Percentiles rank a stretch among this genome's conserved stretches.
Conservation (phyloP, 2,888 invertebrate species). For the Cryptocheilus praepositus region DNA sequence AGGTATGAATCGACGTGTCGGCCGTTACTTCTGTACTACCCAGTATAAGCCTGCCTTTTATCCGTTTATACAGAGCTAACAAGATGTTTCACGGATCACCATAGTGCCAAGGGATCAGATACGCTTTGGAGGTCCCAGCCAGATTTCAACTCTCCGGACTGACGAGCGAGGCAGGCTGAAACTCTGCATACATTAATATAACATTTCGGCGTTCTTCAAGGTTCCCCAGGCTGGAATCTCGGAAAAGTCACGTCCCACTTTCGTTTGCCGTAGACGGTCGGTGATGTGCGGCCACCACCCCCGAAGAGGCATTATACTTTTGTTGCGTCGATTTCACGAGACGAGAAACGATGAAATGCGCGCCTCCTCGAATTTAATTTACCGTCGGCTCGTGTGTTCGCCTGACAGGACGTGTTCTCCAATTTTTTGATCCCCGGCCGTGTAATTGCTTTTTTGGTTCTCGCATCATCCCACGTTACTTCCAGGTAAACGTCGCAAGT, state of each 20-base stretch:
- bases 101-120: slow-evolving; percentile 66
- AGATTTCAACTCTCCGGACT: slow-evolving; percentile 60
- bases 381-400: too few relatives aligned
- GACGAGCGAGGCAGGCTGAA: slow-evolving; percentile 65
- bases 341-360: neutral
- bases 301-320: neutral
- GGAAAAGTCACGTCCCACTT: slow-evolving; percentile 33
- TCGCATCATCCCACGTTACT: neutral
- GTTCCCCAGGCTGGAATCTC: slow-evolving; percentile 53
- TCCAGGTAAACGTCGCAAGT: too few relatives aligned
- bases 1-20: neutral
- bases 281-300: neutral
- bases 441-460: neutral
- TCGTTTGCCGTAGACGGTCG: too few relatives aligned
- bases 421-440: too few relatives aligned
- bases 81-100: slow-evolving; percentile 72
- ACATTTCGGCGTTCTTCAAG: slow-evolving; percentile 57
- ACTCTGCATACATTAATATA: slow-evolving; percentile 69
- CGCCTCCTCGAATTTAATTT: too few relatives aligned
- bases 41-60: slow-evolving; percentile 42
- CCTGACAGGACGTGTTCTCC: too few relatives aligned
- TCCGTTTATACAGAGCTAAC: slow-evolving; percentile 66
- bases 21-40: slow-evolving; percentile 26
- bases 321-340: slow-evolving; percentile 2
- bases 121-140: slow-evolving; percentile 66